These are phyloP conservation scores for Chrysemys picta DNA, from an alignment of 2,113 vertebrate genomes.

Conservation along the genomic window DNA sequence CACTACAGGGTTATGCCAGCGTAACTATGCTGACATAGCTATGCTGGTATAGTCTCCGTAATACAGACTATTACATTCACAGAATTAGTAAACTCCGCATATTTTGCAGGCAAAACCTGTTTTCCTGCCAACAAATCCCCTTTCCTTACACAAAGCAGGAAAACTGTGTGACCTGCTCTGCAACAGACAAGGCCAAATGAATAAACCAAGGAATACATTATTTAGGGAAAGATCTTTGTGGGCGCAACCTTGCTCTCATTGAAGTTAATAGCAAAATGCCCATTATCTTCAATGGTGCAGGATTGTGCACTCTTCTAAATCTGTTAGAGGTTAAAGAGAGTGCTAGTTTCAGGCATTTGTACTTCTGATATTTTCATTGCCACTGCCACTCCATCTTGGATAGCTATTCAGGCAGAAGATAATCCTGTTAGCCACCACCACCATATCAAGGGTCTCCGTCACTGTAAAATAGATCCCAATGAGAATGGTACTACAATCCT, in stretches of 20 bases:
- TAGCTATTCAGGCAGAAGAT: background rate
- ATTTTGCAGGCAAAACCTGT: slow-evolving; percentile 30
- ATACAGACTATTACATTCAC: background rate
- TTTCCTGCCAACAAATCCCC: background rate
- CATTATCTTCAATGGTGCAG: background rate
- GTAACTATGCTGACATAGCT: background rate
- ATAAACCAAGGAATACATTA: background rate
- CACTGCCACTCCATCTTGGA: background rate
- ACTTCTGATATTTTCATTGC: background rate
- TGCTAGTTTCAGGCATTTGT: background rate
- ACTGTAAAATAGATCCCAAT: background rate
- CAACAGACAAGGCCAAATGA: background rate
- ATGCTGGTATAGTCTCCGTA: background rate
- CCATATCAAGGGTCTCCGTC: background rate
- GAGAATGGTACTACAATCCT: background rate
- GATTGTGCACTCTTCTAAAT: background rate
- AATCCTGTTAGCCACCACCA: background rate
- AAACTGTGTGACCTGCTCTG: background rate
- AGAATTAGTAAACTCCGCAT: background rate
- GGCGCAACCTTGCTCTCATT: background rate
- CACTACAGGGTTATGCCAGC: background rate
- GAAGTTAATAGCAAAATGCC: background rate
- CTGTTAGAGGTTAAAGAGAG: background rate
- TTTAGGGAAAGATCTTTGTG: background rate
- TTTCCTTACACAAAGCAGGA: background rate